Evolutionary conservation across 2,888 invertebrate species (phyloP).

Genomic region (Ariolimax columbianus): DNA sequence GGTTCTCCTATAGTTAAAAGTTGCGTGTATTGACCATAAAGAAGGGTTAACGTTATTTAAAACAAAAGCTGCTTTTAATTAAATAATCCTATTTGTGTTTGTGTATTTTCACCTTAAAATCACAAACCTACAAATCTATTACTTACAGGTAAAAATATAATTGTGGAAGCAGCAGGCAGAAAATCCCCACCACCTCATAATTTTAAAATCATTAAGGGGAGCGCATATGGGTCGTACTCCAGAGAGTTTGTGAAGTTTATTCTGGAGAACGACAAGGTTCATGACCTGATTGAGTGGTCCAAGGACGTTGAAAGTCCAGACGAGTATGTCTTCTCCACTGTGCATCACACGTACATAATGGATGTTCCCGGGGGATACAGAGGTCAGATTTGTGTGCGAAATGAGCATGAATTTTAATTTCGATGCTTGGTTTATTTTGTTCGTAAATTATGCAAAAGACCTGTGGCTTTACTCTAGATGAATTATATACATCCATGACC

Average conservation of each 20-base stretch:
- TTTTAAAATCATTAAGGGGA: conserved; percentile 71
- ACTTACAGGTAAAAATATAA: conserved; percentile 24
- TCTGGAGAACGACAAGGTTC: conserved; percentile 63
- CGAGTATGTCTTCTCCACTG: conserved; percentile 77
- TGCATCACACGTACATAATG: conserved; percentile 74
- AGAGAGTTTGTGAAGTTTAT: conserved; percentile 74
- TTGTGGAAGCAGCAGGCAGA: conserved; percentile 21
- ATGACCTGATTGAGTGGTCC: conserved; percentile 74
- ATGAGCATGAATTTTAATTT: too few relatives aligned
- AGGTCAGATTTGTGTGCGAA: too few relatives aligned
- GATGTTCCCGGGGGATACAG: conserved; percentile 73
- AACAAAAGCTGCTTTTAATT: too few relatives aligned
- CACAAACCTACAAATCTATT: neutral
- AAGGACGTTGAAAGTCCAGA: conserved; percentile 75
- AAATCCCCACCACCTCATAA: conserved; percentile 41
- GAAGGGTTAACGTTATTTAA: too few relatives aligned
- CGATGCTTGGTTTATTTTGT: too few relatives aligned
- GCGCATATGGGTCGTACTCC: conserved; percentile 77
- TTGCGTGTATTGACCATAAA: too few relatives aligned
- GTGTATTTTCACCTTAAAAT: too few relatives aligned
- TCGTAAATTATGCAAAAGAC: too few relatives aligned
- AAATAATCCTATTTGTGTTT: too few relatives aligned
- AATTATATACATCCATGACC: too few relatives aligned
- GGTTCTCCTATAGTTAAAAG: too few relatives aligned
- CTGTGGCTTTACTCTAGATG: too few relatives aligned